phyloP scores from a whole-genome alignment of 2,113 vertebrate species.

The Larimichthys polyactis region DNA sequence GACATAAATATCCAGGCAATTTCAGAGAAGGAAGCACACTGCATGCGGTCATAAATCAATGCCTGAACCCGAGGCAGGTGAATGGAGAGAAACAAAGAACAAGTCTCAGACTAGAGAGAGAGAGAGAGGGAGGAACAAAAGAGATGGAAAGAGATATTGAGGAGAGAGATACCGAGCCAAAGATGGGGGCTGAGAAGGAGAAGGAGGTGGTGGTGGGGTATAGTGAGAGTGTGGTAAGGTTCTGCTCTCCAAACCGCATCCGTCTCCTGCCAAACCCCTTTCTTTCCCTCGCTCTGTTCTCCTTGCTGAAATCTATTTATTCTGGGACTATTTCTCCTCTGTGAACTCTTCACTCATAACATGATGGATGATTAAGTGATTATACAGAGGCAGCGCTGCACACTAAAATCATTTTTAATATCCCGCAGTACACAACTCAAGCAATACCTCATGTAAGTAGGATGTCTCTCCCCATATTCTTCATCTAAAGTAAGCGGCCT shows the following conservation, averaged over 20 bases:
- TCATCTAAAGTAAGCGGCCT: background rate
- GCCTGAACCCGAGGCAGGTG: slow-evolving; percentile 48
- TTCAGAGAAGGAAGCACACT: slow-evolving; percentile 52
- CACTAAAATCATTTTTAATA: slow-evolving; percentile 42
- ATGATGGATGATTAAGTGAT: slow-evolving; percentile 58
- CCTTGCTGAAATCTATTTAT: slow-evolving; percentile 46
- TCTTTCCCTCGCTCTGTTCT: slow-evolving; percentile 19
- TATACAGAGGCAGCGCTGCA: slow-evolving; percentile 11
- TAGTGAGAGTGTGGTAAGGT: slow-evolving; percentile 10
- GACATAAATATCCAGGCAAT: slow-evolving; percentile 67
- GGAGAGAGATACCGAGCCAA: slow-evolving; percentile 4
- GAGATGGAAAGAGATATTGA: slow-evolving; percentile 32
- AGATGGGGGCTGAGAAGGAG: background rate
- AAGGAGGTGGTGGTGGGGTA: background rate
- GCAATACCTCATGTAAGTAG: slow-evolving; percentile 14
- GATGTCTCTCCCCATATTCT: slow-evolving; percentile 2
- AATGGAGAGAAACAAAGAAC: slow-evolving; percentile 22
- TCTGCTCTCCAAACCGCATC: slow-evolving; percentile 42
- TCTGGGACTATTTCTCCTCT: slow-evolving; percentile 36
- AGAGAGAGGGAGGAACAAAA: slow-evolving; percentile 34
- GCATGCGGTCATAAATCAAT: slow-evolving; percentile 69
- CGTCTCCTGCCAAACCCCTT: slow-evolving; percentile 41
- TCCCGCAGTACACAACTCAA: slow-evolving; percentile 28
- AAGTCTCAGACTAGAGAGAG: background rate
- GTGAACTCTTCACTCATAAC: slow-evolving; percentile 52